Percentiles rank a stretch among this genome's conserved stretches.
These are phyloP conservation scores for Ibycter americanus DNA, from an alignment of 2,797 vertebrate species.

Conservation along the genomic window DNA sequence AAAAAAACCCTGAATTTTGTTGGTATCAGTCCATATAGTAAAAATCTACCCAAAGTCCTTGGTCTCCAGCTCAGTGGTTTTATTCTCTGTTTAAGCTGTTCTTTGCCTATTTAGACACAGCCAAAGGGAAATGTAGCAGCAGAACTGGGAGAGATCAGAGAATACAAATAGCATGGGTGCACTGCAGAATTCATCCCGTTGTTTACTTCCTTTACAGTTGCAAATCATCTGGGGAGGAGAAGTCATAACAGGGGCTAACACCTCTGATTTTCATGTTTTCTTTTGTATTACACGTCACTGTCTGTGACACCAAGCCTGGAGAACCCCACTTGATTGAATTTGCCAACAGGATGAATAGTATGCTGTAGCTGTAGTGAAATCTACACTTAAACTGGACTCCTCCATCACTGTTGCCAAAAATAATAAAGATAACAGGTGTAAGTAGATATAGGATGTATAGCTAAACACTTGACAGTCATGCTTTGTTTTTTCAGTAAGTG, in stretches of 20 bases:
- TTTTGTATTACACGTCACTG: background rate
- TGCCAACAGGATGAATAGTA: slow-evolving; percentile 10
- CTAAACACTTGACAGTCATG: slow-evolving; percentile 18
- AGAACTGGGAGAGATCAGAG: background rate
- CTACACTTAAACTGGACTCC: slow-evolving; percentile 6
- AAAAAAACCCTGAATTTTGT: background rate
- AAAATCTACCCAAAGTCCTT: background rate
- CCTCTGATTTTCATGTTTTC: background rate
- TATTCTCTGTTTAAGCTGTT: background rate
- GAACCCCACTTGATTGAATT: slow-evolving; percentile 35
- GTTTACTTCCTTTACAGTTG: background rate
- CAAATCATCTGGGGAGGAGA: background rate
- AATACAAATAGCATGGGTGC: background rate
- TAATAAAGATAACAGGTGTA: slow-evolving; percentile 64
- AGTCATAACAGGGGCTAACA: background rate
- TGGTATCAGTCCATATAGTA: background rate
- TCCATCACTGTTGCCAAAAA: slow-evolving; percentile 47
- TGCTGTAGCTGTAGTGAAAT: slow-evolving; percentile 29
- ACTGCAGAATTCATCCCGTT: background rate
- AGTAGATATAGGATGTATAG: background rate
- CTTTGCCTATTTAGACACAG: background rate
- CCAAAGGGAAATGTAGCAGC: background rate
- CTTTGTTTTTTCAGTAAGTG: slow-evolving; percentile 4
- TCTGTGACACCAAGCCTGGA: background rate
- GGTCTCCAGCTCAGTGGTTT: background rate